Evolutionary conservation across 1,140 invertebrate species (phyloP).

Genomic region (Neuroterus valhalla): DNA sequence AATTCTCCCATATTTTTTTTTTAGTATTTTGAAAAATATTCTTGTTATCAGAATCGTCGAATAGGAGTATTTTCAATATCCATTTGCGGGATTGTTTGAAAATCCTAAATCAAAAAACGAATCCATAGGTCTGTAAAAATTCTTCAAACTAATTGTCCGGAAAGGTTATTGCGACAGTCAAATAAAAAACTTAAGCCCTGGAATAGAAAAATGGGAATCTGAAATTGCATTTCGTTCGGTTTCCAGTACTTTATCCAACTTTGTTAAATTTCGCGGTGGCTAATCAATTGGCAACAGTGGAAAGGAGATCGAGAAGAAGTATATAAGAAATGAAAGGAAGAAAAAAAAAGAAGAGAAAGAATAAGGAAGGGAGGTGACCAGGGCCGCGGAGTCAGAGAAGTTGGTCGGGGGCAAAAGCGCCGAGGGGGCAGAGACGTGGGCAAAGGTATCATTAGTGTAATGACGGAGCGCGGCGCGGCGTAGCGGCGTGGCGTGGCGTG

Average conservation of each 20-base stretch:
- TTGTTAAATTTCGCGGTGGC: conserved; percentile 21
- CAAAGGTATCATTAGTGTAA: conserved; percentile 30
- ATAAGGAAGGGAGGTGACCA: conserved; percentile 29
- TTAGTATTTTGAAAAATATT: no score
- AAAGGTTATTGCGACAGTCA: neutral
- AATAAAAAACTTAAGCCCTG: neutral
- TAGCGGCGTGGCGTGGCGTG: neutral
- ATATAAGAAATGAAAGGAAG: conserved; percentile 3
- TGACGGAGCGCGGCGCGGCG: neutral
- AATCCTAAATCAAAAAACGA: no score
- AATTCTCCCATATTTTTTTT: no score
- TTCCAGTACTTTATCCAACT: neutral
- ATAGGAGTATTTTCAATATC: no score
- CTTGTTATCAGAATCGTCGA: no score
- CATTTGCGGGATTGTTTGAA: no score
- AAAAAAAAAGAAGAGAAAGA: neutral
- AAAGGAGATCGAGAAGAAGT: conserved; percentile 21
- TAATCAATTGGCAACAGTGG: conserved; percentile 22
- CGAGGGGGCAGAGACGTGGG: neutral
- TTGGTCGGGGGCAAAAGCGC: conserved; percentile 38
- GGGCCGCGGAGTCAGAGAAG: conserved; percentile 34
- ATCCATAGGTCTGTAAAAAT: neutral
- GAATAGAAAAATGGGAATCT: conserved; percentile 12
- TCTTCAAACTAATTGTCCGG: neutral
- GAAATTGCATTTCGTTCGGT: conserved; percentile 8